Conservation (phyloP, 2,888 invertebrate genomes). For the Leucophenga maculata region DNA sequence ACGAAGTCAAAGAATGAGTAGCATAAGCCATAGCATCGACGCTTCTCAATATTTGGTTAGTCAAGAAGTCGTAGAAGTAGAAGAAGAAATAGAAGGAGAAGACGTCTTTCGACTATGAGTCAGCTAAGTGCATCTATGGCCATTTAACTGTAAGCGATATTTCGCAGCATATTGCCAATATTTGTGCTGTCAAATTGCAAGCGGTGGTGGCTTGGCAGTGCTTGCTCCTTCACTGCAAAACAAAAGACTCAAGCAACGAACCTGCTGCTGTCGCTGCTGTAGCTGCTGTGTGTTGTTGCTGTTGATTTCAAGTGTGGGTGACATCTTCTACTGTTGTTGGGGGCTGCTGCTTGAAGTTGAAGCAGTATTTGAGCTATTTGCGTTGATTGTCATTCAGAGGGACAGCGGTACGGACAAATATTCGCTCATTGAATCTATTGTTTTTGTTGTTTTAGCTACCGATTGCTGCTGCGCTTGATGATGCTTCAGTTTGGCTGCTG, state of each 20-base stretch:
- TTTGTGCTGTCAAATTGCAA: constrained; percentile 59
- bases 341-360: constrained; percentile 50
- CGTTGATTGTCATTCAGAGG: constrained; percentile 55
- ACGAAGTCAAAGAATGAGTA: constrained; percentile 35
- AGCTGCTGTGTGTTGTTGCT: neutral
- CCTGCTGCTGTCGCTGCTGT: constrained; percentile 40
- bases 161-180: constrained; percentile 54
- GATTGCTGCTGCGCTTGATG: constrained; percentile 25
- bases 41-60: constrained; percentile 45
- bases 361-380: constrained; percentile 59
- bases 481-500: constrained; percentile 12
- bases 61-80: neutral
- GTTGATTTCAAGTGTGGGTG: constrained; percentile 59
- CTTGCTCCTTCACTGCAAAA: constrained; percentile 47
- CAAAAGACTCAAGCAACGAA: constrained; percentile 64
- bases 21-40: neutral
- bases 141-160: constrained; percentile 64
- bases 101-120: constrained; percentile 43
- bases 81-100: neutral
- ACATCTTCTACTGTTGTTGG: constrained; percentile 60
- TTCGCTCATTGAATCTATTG: neutral
- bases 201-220: constrained; percentile 32
- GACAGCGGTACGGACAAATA: constrained; percentile 14
- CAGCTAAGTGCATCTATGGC: constrained; percentile 67
- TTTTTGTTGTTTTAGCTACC: constrained; percentile 25